phyloP scores from a whole-genome alignment of 2,113 vertebrate species.

The Mesocricetus auratus region DNA sequence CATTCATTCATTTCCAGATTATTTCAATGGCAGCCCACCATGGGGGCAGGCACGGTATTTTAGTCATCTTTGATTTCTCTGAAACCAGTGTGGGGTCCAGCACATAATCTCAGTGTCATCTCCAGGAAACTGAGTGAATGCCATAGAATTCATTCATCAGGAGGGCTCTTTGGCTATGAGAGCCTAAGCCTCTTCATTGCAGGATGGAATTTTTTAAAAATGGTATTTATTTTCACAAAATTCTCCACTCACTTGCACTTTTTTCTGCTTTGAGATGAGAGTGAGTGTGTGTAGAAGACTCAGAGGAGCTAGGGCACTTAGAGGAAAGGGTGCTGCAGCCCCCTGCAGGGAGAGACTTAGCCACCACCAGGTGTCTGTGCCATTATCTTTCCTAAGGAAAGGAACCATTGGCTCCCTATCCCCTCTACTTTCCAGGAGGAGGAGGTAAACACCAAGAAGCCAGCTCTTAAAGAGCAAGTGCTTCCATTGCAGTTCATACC shows the following conservation, averaged over 20 bases:
- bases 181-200: not conserved
- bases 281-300: not conserved
- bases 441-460: not conserved
- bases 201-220: not conserved
- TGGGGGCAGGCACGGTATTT: not conserved
- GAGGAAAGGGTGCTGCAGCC: not conserved
- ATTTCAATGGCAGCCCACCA: not conserved
- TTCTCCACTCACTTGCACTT: not conserved
- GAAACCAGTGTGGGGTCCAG: not conserved
- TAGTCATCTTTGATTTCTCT: not conserved
- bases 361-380: not conserved
- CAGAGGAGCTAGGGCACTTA: not conserved
- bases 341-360: not conserved
- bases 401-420: not conserved
- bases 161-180: not conserved
- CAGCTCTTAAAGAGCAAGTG: not conserved
- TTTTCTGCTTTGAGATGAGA: slow-evolving; percentile 5
- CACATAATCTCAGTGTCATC: not conserved
- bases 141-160: not conserved
- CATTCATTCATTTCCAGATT: not conserved
- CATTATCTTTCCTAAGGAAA: not conserved
- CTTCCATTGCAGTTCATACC: not conserved
- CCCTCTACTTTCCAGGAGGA: not conserved
- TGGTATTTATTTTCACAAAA: not conserved
- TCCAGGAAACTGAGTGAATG: not conserved